These are phyloP conservation scores for Muscidifurax raptorellus DNA, from an alignment of 1,140 invertebrate genomes.

Conservation along the genomic window DNA sequence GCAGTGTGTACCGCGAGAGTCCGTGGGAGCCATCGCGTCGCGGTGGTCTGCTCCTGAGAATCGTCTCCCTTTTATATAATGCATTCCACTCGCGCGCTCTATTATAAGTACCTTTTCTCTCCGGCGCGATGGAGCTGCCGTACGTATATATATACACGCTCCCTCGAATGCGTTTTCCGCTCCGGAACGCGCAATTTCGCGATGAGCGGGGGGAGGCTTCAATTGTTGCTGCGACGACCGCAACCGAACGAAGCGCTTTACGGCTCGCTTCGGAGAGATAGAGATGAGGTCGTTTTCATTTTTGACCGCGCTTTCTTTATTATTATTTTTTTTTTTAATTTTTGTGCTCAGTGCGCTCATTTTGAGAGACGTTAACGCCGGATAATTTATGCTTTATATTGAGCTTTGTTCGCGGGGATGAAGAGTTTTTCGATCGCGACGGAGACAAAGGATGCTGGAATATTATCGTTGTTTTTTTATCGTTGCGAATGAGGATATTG, in stretches of 20 bases:
- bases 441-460: slow-evolving; percentile 11
- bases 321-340: neutral
- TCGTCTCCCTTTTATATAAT: slow-evolving; percentile 47
- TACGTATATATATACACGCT: too few species aligned
- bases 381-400: slow-evolving; percentile 37
- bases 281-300: too few species aligned
- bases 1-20: neutral
- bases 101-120: too few species aligned
- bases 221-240: slow-evolving; percentile 30
- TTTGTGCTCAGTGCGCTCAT: too few species aligned
- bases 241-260: slow-evolving; percentile 7
- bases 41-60: slow-evolving; percentile 50
- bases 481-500: neutral
- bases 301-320: neutral
- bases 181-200: slow-evolving; percentile 45
- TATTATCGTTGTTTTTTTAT: neutral
- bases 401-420: neutral
- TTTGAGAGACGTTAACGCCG: slow-evolving; percentile 23
- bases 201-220: neutral
- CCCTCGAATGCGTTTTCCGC: slow-evolving; percentile 44
- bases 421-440: neutral
- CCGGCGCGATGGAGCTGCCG: too few species aligned
- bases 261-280: too few species aligned
- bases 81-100: slow-evolving; percentile 1
- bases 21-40: slow-evolving; percentile 45